Percentiles rank a stretch among this genome's conserved stretches.
Evolutionary conservation across 2,113 vertebrate genomes (phyloP).

Genomic region (Pachycephala philippinensis): DNA sequence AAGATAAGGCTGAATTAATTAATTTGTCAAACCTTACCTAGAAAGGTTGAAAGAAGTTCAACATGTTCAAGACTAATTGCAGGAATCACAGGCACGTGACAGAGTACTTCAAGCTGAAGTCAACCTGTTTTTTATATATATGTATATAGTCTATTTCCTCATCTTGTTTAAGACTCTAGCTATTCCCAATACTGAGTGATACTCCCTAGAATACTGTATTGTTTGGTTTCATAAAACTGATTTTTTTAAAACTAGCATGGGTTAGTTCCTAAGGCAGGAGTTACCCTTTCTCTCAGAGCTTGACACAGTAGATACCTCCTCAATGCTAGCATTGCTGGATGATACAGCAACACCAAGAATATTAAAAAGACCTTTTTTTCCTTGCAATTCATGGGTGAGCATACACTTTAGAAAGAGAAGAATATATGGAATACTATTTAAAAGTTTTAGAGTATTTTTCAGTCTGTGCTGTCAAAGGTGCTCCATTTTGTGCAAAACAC

Average conservation of each 20-base stretch:
- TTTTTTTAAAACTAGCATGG: not conserved
- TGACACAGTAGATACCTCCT: not conserved
- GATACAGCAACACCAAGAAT: not conserved
- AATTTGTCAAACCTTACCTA: not conserved
- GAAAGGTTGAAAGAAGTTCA: not conserved
- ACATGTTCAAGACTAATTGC: not conserved
- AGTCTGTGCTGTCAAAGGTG: not conserved
- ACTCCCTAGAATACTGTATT: not conserved
- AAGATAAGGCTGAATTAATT: not conserved
- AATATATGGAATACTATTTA: not conserved
- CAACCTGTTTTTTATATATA: not conserved
- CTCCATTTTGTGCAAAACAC: not conserved
- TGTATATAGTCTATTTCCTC: not conserved
- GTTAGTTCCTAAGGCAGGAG: not conserved
- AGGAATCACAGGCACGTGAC: not conserved
- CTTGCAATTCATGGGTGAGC: not conserved
- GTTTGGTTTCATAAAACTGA: not conserved
- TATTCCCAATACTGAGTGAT: not conserved
- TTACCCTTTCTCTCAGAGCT: not conserved
- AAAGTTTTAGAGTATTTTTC: not conserved
- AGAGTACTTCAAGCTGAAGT: not conserved
- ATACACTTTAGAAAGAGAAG: not conserved
- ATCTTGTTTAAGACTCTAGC: not conserved
- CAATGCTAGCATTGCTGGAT: not conserved
- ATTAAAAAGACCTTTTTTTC: not conserved